Conservation (phyloP, 2,113 vertebrate species). For the Cephalopterus ornatus region DNA sequence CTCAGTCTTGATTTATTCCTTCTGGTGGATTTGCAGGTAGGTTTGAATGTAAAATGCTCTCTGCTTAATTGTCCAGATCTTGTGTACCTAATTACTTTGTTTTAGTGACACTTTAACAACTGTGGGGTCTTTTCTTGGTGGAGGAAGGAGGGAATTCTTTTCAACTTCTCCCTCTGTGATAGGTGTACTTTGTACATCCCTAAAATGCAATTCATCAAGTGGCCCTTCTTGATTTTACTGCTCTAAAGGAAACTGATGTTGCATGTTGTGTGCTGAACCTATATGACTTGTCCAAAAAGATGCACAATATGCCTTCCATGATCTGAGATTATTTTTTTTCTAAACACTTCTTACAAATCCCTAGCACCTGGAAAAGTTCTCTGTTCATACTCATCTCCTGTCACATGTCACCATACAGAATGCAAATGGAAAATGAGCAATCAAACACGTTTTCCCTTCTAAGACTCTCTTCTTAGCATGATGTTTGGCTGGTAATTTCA, state of each 20-base stretch:
- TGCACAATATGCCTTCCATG: background rate
- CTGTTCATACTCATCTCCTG: background rate
- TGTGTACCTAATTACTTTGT: background rate
- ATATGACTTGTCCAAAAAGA: background rate
- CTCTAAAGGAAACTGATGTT: background rate
- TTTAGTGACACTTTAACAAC: background rate
- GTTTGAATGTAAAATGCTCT: constrained; percentile 41
- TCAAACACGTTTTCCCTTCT: background rate
- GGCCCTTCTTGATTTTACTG: background rate
- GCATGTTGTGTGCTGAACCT: background rate
- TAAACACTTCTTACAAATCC: background rate
- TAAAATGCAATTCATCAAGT: background rate
- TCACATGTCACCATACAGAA: background rate
- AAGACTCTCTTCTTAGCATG: background rate
- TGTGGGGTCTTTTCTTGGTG: background rate
- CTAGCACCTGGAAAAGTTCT: background rate
- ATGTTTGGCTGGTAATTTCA: background rate
- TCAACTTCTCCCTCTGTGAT: background rate
- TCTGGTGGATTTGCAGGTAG: constrained; percentile 45
- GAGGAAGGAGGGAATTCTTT: background rate
- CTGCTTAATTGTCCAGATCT: background rate
- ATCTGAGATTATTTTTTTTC: background rate
- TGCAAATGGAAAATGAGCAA: background rate
- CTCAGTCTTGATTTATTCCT: constrained; percentile 7
- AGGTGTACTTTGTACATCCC: background rate